Conservation (phyloP, 2,797 vertebrate species). For the Chaunax sp. region DNA sequence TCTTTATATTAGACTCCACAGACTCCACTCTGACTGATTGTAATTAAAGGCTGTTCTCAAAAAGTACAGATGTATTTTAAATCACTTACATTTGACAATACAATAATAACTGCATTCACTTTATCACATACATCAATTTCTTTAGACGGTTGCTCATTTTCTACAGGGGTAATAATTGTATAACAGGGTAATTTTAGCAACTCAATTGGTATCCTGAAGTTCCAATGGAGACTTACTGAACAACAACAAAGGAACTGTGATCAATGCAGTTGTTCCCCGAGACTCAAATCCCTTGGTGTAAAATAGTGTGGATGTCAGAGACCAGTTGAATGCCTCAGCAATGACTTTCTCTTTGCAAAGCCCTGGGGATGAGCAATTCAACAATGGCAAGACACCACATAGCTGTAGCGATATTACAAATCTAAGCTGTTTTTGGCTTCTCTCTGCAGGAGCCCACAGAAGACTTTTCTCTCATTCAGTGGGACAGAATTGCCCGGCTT, state of each 20-base stretch:
- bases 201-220: slow-evolving; percentile 24
- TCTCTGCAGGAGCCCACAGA: slow-evolving; percentile 52
- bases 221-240: slow-evolving; percentile 12
- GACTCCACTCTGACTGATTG: slow-evolving; percentile 33
- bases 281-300: slow-evolving; percentile 44
- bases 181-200: slow-evolving; percentile 20
- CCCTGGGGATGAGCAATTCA: slow-evolving; percentile 56
- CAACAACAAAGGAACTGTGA: slow-evolving; percentile 29
- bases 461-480: slow-evolving; percentile 52
- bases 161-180: slow-evolving; percentile 26
- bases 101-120: slow-evolving; percentile 45
- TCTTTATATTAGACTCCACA: slow-evolving; percentile 8
- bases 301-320: slow-evolving; percentile 57
- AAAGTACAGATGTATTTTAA: slow-evolving; percentile 41
- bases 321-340: slow-evolving; percentile 52
- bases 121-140: slow-evolving; percentile 37
- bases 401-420: slow-evolving; percentile 64
- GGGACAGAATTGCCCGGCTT: slow-evolving; percentile 65
- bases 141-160: slow-evolving; percentile 33
- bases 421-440: slow-evolving; percentile 68
- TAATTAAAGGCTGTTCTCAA: slow-evolving; percentile 50
- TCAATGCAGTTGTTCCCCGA: slow-evolving; percentile 45
- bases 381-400: slow-evolving; percentile 55
- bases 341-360: slow-evolving; percentile 57
- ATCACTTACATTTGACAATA: slow-evolving; percentile 39